phyloP scores from a whole-genome alignment of 2,888 invertebrate genomes.

The Tethea ocularis region DNA sequence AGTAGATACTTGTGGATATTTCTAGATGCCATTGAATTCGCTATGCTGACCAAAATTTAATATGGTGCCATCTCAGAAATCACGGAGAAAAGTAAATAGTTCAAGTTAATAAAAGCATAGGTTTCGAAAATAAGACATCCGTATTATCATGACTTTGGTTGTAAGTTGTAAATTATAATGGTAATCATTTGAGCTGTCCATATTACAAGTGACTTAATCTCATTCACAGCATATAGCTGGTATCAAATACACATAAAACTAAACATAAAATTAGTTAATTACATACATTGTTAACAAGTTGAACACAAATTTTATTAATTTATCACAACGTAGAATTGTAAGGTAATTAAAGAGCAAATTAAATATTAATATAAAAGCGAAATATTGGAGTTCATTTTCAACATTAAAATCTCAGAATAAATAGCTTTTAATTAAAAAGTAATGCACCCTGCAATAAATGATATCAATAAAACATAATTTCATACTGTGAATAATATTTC shows the following conservation, averaged over 20 bases:
- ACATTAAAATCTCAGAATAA: neutral
- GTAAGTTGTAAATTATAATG: neutral
- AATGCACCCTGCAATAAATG: neutral
- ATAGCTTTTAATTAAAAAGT: neutral
- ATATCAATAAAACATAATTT: neutral
- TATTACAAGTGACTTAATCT: slow-evolving; percentile 30
- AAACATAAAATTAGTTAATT: neutral
- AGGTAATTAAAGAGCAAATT: slow-evolving; percentile 12
- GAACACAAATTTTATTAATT: slow-evolving; percentile 2
- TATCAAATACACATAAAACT: slow-evolving; percentile 26
- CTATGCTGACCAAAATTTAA: too few species aligned
- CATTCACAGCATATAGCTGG: slow-evolving; percentile 26
- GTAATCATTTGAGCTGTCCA: slow-evolving; percentile 45
- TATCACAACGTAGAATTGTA: slow-evolving; percentile 9
- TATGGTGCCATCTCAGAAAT: too few species aligned
- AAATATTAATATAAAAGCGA: slow-evolving; percentile 13
- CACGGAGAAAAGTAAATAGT: too few species aligned
- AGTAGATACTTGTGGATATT: neutral
- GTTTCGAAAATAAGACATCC: neutral
- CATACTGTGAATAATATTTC: too few species aligned
- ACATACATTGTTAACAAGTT: slow-evolving; percentile 8
- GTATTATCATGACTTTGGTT: neutral
- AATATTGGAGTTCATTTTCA: slow-evolving; percentile 5
- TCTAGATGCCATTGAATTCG: too few species aligned
- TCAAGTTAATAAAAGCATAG: too few species aligned